Evolutionary conservation across 2,113 vertebrate species (phyloP), one percentile per base, ranked within the genome.

Genomic region (Chaenogobius annularis): DNA sequence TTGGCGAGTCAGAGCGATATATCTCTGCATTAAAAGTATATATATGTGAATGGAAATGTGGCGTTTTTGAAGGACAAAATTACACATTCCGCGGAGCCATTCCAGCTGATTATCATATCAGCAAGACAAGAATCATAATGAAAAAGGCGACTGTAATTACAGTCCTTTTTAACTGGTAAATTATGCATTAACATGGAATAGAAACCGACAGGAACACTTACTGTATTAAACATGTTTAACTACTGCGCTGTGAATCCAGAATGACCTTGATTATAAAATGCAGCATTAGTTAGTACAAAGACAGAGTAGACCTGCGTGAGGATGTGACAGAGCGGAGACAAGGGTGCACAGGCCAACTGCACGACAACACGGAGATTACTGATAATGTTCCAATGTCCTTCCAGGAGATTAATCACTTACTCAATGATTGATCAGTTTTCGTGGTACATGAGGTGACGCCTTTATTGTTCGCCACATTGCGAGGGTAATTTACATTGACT

Each of bases 111-210:
- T 35, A 61, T 58, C 23, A 58, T 58, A 58, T 58, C 55, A 61
- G 26, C 58, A 14, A 61, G 26, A 26, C n/a, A 61, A n/a, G n/a
- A n/a, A n/a, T 61, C 58, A 61, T 61, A 58, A 58, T 58, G 23
- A 35, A 61, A n/a, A 61, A 61, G 13, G 26, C 35, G 13, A 61
- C 35, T 15, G 58, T 35, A 61, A 61, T 61, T 61, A 35, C 8
- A 35, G 58, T 17, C 26, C 58, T 61, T 61, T 61, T 61, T 26
- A 31, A 14, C 7, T 10, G 26, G 15, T 63, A 37, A 37, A n/a
- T 37, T 63, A 63, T 66, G 35, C 35, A 47, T 20, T 65, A 19
- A 22, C 19, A 12, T 22, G 46, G 37, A 65, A 65, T 22, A 19
- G 59, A n/a, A 43, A 26, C 37, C n/a, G 37, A 46, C n/a, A 65